phyloP scores from a whole-genome alignment of 2,888 invertebrate genomes.

The Acholoe squamosa region DNA sequence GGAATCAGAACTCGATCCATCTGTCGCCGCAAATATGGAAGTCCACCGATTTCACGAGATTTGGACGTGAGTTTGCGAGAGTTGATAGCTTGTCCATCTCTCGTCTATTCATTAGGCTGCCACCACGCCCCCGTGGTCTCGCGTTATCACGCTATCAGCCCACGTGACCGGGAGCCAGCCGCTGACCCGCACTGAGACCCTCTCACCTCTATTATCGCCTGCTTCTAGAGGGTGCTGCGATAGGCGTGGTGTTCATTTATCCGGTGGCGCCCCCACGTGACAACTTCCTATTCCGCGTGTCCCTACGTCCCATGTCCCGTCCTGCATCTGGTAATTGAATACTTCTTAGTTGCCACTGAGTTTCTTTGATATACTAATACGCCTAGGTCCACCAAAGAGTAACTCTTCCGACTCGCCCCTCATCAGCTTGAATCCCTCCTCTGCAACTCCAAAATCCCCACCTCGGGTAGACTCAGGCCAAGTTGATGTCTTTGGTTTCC shows the following conservation, averaged over 20 bases:
- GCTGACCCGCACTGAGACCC: neutral
- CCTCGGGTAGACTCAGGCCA: too few species aligned
- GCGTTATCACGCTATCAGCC: conserved; percentile 28
- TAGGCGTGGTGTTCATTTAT: conserved; percentile 25
- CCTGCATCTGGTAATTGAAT: neutral
- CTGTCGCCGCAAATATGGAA: neutral
- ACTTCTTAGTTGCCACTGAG: neutral
- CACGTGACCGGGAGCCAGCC: conserved; percentile 4
- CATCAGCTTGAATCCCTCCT: too few species aligned
- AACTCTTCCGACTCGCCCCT: neutral
- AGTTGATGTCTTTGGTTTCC: too few species aligned
- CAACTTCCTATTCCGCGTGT: neutral
- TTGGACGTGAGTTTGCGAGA: neutral
- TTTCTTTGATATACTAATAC: conserved; percentile 35
- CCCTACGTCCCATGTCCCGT: neutral
- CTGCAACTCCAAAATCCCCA: too few species aligned
- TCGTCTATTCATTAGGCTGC: neutral
- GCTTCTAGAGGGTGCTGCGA: neutral
- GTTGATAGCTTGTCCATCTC: conserved; percentile 44
- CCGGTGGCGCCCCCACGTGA: neutral
- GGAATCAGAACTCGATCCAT: neutral
- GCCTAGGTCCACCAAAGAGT: neutral
- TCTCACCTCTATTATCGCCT: conserved; percentile 38
- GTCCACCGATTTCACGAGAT: neutral
- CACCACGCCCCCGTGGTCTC: neutral